A percentile compares a stretch with the other conserved stretches of the same genome.
These are phyloP conservation scores for Myotis myotis DNA, from an alignment of 2,797 vertebrate species.

Conservation along the genomic window DNA sequence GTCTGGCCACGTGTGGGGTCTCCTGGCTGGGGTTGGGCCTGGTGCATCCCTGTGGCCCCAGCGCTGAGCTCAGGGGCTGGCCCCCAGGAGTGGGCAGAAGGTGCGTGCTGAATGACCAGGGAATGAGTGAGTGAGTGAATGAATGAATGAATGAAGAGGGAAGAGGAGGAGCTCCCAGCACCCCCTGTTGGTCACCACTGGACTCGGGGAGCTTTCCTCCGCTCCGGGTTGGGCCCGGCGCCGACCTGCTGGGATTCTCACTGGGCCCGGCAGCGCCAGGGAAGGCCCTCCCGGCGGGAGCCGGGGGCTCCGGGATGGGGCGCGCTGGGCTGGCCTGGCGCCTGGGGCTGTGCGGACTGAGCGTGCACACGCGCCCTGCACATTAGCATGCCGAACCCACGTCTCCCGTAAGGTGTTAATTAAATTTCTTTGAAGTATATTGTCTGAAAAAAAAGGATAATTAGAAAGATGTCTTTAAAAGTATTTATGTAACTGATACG, in stretches of 20 bases:
- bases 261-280: constrained; percentile 51
- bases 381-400: constrained; percentile 76
- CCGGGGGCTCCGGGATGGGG: fast-evolving
- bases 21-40: background rate
- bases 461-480: constrained; percentile 81
- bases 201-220: background rate
- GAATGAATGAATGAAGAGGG: background rate
- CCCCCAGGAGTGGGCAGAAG: background rate
- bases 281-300: constrained; percentile 50
- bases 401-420: constrained; percentile 82
- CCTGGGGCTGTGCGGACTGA: background rate
- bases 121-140: background rate
- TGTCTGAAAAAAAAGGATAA: constrained; percentile 81
- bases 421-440: constrained; percentile 82
- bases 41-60: background rate
- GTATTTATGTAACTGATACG: constrained; percentile 82
- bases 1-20: background rate
- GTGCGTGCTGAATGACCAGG: background rate
- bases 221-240: background rate
- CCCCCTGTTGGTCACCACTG: background rate
- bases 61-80: background rate
- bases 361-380: background rate
- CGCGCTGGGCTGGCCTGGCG: background rate
- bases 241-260: constrained; percentile 15
- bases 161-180: fast-evolving